A percentile compares a stretch with the other conserved stretches of the same genome.
Conservation (phyloP, 2,797 vertebrate genomes). For the Meda fulgida region DNA sequence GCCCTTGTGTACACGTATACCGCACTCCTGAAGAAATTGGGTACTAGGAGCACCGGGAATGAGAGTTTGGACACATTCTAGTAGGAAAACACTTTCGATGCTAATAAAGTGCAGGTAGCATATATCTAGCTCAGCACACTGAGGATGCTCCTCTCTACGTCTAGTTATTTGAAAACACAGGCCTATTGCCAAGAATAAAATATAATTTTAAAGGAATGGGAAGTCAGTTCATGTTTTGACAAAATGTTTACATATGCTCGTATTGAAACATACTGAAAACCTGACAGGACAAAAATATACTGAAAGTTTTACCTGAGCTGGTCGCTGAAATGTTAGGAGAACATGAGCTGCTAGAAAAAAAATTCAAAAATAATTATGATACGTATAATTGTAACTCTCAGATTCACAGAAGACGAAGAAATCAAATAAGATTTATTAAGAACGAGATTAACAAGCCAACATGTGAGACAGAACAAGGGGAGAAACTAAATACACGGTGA, state of each 20-base stretch:
- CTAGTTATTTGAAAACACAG: conserved; percentile 27
- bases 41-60: conserved; percentile 26
- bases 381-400: neutral
- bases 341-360: neutral
- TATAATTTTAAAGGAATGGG: neutral
- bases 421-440: too few relatives aligned
- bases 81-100: conserved; percentile 52
- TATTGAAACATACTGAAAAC: neutral
- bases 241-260: neutral
- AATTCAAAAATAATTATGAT: neutral
- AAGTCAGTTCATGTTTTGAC: conserved; percentile 12
- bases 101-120: conserved; percentile 45
- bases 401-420: too few relatives aligned
- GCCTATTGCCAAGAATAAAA: conserved; percentile 16
- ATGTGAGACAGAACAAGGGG: too few relatives aligned
- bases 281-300: neutral
- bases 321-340: neutral
- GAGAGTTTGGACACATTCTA: conserved; percentile 40
- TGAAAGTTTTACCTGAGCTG: neutral
- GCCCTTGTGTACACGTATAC: conserved; percentile 17
- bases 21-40: conserved; percentile 45
- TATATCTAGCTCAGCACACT: conserved; percentile 37
- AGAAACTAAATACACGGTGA: too few relatives aligned
- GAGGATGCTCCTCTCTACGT: neutral
- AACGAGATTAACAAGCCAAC: too few relatives aligned